Percentiles rank a stretch among this genome's conserved stretches.
Evolutionary conservation across 2,888 invertebrate genomes (phyloP).

Genomic region (Oasisia sp.): DNA sequence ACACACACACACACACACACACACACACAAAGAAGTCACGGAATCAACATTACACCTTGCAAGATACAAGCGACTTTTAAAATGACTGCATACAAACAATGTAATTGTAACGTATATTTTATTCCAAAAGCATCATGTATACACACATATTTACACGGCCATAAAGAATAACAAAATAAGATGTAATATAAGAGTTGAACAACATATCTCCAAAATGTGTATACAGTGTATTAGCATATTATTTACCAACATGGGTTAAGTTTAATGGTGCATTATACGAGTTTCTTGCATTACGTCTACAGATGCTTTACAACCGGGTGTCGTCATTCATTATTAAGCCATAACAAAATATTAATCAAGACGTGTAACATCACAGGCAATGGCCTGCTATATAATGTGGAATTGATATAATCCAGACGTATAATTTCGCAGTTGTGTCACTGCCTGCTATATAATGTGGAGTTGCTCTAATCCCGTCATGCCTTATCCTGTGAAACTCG

Average conservation of each 20-base stretch:
- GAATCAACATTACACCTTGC: too few species aligned
- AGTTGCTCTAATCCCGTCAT: background rate
- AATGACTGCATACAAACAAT: too few species aligned
- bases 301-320: background rate
- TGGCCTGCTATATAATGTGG: background rate
- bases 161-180: background rate
- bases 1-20: too few species aligned
- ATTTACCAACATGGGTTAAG: background rate
- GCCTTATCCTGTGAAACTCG: background rate
- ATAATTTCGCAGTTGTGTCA: background rate
- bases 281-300: background rate
- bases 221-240: too few species aligned
- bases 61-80: too few species aligned
- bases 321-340: background rate
- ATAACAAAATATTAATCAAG: background rate
- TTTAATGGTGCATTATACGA: background rate
- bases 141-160: too few species aligned
- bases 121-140: too few species aligned
- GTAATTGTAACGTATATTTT: too few species aligned
- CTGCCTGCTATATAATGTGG: background rate
- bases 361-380: background rate
- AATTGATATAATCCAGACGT: background rate
- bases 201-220: background rate
- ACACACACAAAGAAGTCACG: too few species aligned
- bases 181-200: too few species aligned